Evolutionary conservation across 64 coral and sea anemone genomes (phyloP), one percentile per base, ranked within the genome.

Genomic region (Actinia tenebrosa): DNA sequence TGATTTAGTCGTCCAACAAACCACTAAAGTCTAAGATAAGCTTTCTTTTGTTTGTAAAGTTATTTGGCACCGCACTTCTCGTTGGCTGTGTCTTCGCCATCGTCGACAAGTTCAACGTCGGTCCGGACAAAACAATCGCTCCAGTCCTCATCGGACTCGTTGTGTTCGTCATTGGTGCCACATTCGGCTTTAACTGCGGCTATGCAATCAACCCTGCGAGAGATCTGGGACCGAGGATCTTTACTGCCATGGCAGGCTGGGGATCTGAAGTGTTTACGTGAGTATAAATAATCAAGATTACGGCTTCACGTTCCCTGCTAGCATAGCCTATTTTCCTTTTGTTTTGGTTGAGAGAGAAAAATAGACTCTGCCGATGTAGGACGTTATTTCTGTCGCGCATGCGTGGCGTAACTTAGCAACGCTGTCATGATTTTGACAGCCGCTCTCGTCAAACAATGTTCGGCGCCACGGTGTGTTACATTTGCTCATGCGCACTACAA

Each of bases 151-250:
- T 91, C 80, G 89, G 89, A 27, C 78, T 91, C 13, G 59, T 87
- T 9, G 89, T 91, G 56, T 91, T 91, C 78, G 84, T 87, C 16
- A 91, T 91, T 64, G 89, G 89, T 22, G 85, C 89, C 2, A 91
- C 89, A 0, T 91, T 91, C 82, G 89, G 89, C 50, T 82, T 82
- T 20, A 91, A 91, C 77, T 91, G 89, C 54, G 89, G 89, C 14
- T 91, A 91, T 23, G 89, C 89, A 5, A 91, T 91, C 22, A 91
- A 91, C 56, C 89, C 89, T n/a, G 89, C 89, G 17, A 91, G 89
- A 77, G 89, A 91, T 58, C 89, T 91, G 75, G 89, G 84, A 55
- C 89, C 89, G 9, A 68, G 89, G 55, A 26, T 91, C 4, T 91
- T 91, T 50, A 91, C 89, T 25, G 89, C 89, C 16, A 83, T 91